A percentile compares a stretch with the other conserved stretches of the same genome.
Conservation (phyloP, 2,888 invertebrate genomes). For the Ichneumoninae sp. region DNA sequence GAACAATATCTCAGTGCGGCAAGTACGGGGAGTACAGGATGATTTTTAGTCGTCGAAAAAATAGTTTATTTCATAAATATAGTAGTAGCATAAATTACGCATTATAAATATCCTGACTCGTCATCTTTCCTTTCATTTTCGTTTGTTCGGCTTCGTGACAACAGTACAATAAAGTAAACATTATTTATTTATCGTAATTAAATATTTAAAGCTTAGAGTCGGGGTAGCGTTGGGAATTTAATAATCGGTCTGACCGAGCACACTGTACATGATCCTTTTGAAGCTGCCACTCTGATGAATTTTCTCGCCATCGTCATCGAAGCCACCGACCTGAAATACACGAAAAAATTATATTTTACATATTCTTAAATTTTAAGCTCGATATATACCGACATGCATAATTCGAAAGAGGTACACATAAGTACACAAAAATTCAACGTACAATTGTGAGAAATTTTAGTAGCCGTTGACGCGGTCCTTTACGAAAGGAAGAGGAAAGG, state of each 20-base stretch:
- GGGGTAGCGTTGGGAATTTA: slow-evolving; percentile 76
- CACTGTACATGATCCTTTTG: slow-evolving; percentile 96
- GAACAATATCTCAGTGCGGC: background rate
- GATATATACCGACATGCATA: slow-evolving; percentile 37
- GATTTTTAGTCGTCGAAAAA: slow-evolving; percentile 63
- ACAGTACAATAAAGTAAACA: slow-evolving; percentile 76
- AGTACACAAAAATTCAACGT: slow-evolving; percentile 72
- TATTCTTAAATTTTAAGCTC: background rate
- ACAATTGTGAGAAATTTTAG: slow-evolving; percentile 78
- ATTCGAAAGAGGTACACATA: slow-evolving; percentile 39
- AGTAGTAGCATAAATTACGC: slow-evolving; percentile 66
- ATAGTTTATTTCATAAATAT: slow-evolving; percentile 67
- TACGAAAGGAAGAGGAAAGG: slow-evolving; percentile 82
- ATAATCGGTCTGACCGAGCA: slow-evolving; percentile 91
- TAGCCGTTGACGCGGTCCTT: slow-evolving; percentile 81
- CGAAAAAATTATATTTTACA: slow-evolving; percentile 10
- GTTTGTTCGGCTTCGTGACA: slow-evolving; percentile 57
- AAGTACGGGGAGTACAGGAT: slow-evolving; percentile 5
- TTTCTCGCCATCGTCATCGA: slow-evolving; percentile 90
- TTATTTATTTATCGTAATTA: slow-evolving; percentile 72
- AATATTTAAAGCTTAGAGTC: slow-evolving; percentile 75
- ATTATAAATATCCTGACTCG: slow-evolving; percentile 57
- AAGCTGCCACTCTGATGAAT: slow-evolving; percentile 97
- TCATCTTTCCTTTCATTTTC: slow-evolving; percentile 46
- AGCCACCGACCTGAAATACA: slow-evolving; percentile 87